Evolutionary conservation across 2,888 invertebrate species (phyloP).

Genomic region (Eupithecia dodoneata): DNA sequence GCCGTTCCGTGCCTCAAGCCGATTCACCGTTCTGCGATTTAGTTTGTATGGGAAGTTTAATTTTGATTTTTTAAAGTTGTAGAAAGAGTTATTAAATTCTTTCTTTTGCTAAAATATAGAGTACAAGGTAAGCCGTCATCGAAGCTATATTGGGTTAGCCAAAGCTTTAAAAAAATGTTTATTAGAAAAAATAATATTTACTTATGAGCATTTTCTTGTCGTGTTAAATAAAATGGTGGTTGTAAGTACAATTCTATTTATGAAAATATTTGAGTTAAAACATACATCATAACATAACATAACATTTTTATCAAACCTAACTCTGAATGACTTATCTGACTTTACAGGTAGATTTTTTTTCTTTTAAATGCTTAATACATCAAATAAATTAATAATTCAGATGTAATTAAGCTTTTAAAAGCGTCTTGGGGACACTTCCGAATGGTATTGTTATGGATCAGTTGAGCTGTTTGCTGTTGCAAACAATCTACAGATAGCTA

Average conservation of each 20-base stretch:
- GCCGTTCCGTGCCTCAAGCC: slow-evolving; percentile 80
- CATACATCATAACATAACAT: no score
- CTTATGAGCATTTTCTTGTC: not conserved
- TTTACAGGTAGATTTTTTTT: no score
- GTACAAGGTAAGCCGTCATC: slow-evolving; percentile 74
- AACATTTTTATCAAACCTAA: not conserved
- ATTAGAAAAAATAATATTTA: slow-evolving; percentile 30
- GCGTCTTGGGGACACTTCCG: no score
- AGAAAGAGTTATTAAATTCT: slow-evolving; percentile 69
- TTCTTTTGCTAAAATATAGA: slow-evolving; percentile 79
- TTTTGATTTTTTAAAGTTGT: slow-evolving; percentile 76
- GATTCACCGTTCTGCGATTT: slow-evolving; percentile 78
- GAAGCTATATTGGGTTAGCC: slow-evolving; percentile 71
- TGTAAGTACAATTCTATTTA: not conserved
- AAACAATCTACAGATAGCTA: no score
- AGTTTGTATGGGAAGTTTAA: slow-evolving; percentile 82
- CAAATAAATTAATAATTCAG: no score
- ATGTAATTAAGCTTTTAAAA: no score
- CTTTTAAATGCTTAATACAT: no score
- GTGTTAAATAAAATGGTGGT: not conserved
- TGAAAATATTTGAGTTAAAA: not conserved
- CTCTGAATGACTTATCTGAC: not conserved
- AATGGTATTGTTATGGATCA: no score
- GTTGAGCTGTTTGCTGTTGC: no score
- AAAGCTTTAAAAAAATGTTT: slow-evolving; percentile 54